Conservation (phyloP, 2,888 invertebrate species). For the Agrilus mali region DNA sequence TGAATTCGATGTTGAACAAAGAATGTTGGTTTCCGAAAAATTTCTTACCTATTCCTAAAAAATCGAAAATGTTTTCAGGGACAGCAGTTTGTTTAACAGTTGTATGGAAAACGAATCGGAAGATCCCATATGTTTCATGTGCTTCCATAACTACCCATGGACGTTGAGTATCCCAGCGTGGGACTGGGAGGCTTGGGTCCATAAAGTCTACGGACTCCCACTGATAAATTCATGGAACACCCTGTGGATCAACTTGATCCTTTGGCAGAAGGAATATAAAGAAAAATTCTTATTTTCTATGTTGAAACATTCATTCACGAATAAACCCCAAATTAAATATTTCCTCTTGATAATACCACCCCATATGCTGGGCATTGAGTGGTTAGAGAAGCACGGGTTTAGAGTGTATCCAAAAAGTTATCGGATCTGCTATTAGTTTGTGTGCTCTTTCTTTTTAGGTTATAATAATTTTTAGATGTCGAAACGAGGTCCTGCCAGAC, state of each 20-base stretch:
- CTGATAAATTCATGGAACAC: conserved; percentile 28
- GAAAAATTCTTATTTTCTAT: conserved; percentile 29
- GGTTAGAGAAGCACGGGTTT: conserved; percentile 24
- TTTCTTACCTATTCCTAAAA: too few species aligned
- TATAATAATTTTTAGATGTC: too few species aligned
- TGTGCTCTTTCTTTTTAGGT: too few species aligned
- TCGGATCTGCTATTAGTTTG: too few species aligned
- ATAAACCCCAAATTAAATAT: conserved; percentile 36
- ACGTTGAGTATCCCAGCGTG: conserved; percentile 40
- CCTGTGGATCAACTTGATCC: conserved; percentile 46
- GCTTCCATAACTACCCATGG: conserved; percentile 38
- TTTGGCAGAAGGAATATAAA: conserved; percentile 39
- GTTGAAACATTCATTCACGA: conserved; percentile 38
- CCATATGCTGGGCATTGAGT: conserved; percentile 20
- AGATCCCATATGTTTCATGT: conserved; percentile 26
- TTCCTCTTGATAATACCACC: conserved; percentile 41
- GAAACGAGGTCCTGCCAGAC: too few species aligned
- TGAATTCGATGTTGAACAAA: conserved; percentile 18
- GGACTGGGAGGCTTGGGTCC: conserved; percentile 48
- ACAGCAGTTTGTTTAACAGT: conserved; percentile 4
- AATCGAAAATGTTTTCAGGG: too few species aligned
- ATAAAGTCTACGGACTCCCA: conserved; percentile 39
- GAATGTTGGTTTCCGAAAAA: too few species aligned
- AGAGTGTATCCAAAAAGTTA: conserved; percentile 21
- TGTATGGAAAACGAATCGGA: conserved; percentile 25